These are phyloP conservation scores for Adrianichthys oophorus DNA, from an alignment of 2,797 vertebrate species.

Conservation along the genomic window DNA sequence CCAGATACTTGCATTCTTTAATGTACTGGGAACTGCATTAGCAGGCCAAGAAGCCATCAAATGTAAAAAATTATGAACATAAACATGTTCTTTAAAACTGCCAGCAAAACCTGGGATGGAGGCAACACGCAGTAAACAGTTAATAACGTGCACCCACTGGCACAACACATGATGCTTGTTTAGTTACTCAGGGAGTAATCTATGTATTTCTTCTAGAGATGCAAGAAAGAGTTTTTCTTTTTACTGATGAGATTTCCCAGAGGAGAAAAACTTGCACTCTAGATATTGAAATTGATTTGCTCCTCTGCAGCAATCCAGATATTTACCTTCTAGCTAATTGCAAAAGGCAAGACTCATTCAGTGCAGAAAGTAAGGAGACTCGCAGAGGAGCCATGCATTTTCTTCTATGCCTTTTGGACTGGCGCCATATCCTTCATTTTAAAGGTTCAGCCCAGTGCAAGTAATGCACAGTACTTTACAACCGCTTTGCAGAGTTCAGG, in stretches of 20 bases:
- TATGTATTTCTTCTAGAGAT: slow-evolving; percentile 26
- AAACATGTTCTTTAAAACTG: slow-evolving; percentile 5
- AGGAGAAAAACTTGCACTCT: slow-evolving; percentile 61
- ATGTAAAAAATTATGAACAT: slow-evolving; percentile 2
- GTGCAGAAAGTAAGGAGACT: slow-evolving; percentile 32
- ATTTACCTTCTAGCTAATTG: slow-evolving; percentile 74
- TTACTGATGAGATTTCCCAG: slow-evolving; percentile 63
- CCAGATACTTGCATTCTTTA: slow-evolving; percentile 28
- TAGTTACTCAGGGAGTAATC: slow-evolving; percentile 30
- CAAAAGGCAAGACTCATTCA: slow-evolving; percentile 53
- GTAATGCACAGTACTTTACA: slow-evolving; percentile 25
- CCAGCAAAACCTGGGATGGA: slow-evolving; percentile 21
- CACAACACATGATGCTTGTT: slow-evolving; percentile 18
- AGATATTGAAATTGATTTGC: slow-evolving; percentile 74
- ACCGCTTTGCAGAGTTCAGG: slow-evolving; percentile 20
- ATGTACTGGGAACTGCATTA: slow-evolving; percentile 23
- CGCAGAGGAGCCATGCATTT: slow-evolving; percentile 44
- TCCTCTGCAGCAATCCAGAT: slow-evolving; percentile 59
- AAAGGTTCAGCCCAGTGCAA: slow-evolving; percentile 32
- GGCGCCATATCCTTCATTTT: slow-evolving; percentile 41
- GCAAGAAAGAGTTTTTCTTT: slow-evolving; percentile 47
- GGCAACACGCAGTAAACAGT: slow-evolving; percentile 7
- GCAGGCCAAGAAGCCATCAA: slow-evolving; percentile 29
- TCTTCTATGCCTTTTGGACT: slow-evolving; percentile 40
- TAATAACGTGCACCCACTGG: slow-evolving; percentile 11